A percentile compares a stretch with the other conserved stretches of the same genome.
Conservation (phyloP, 2,888 invertebrate genomes). For the Augochlorella aurata region DNA sequence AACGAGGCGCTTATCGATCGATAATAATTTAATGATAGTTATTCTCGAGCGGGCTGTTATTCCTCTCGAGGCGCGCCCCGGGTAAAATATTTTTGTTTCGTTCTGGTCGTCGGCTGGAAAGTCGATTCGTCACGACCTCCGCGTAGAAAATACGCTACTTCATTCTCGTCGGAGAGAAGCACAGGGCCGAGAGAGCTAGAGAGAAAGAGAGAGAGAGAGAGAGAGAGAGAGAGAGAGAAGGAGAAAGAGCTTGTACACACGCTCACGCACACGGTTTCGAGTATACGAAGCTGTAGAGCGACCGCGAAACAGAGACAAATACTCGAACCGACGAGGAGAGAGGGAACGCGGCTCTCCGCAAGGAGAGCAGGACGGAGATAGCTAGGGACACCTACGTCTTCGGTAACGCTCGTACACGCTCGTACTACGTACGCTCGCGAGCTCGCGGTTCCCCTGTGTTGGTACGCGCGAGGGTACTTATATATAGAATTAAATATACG, state of each 20-base stretch:
- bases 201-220: background rate
- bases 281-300: slow-evolving; percentile 9
- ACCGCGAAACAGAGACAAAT: slow-evolving; percentile 47
- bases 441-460: slow-evolving; percentile 26
- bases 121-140: slow-evolving; percentile 80
- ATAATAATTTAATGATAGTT: slow-evolving; percentile 71
- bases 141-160: slow-evolving; percentile 79
- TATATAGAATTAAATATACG: slow-evolving; percentile 82
- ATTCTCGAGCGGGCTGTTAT: slow-evolving; percentile 63
- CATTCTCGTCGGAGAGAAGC: slow-evolving; percentile 70
- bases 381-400: slow-evolving; percentile 59
- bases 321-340: slow-evolving; percentile 33
- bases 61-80: slow-evolving; percentile 55
- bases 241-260: background rate
- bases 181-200: slow-evolving; percentile 30
- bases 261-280: background rate
- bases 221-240: too few species aligned
- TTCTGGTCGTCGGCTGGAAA: slow-evolving; percentile 72
- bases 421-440: slow-evolving; percentile 8
- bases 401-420: slow-evolving; percentile 21
- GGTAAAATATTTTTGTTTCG: slow-evolving; percentile 66
- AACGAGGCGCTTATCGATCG: slow-evolving; percentile 70
- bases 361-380: slow-evolving; percentile 46
- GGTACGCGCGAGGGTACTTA: slow-evolving; percentile 66
- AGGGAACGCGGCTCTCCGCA: slow-evolving; percentile 17